These are phyloP conservation scores for Rhyacophila evoluta DNA, from an alignment of 2,888 invertebrate species.

Conservation along the genomic window DNA sequence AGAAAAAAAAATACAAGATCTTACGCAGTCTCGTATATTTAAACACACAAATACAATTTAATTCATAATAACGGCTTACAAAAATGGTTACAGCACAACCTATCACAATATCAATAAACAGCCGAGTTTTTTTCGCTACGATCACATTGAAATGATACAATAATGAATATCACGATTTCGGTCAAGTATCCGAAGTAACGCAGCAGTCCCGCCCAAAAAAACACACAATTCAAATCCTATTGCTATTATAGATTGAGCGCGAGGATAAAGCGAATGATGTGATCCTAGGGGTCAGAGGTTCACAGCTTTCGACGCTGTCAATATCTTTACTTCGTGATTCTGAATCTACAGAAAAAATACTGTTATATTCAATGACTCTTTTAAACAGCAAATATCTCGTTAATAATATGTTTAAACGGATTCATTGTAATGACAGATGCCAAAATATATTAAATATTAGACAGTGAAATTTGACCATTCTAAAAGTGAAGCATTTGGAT, in stretches of 20 bases:
- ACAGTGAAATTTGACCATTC: too few relatives aligned
- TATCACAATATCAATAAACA: not conserved
- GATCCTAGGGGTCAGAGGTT: not conserved
- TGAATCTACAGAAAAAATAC: not conserved
- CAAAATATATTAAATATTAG: too few relatives aligned
- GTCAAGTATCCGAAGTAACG: conserved; percentile 14
- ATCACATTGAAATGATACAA: not conserved
- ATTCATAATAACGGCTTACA: not conserved
- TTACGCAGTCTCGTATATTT: too few relatives aligned
- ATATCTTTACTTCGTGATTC: not conserved
- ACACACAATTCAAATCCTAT: not conserved
- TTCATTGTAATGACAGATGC: too few relatives aligned
- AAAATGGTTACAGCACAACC: not conserved
- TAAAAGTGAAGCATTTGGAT: too few relatives aligned
- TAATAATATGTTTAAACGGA: too few relatives aligned
- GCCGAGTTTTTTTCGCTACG: not conserved
- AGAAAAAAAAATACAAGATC: too few relatives aligned
- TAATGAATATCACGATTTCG: conserved; percentile 14
- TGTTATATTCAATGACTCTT: not conserved
- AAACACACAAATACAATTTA: too few relatives aligned
- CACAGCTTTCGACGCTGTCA: conserved; percentile 2
- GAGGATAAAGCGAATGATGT: conserved; percentile 22
- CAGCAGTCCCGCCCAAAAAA: not conserved
- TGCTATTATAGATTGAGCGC: not conserved
- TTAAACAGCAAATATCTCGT: too few relatives aligned